Evolutionary conservation across 2,113 vertebrate genomes (phyloP), one percentile per base, ranked within the genome.

Genomic region (Smithornis capensis): DNA sequence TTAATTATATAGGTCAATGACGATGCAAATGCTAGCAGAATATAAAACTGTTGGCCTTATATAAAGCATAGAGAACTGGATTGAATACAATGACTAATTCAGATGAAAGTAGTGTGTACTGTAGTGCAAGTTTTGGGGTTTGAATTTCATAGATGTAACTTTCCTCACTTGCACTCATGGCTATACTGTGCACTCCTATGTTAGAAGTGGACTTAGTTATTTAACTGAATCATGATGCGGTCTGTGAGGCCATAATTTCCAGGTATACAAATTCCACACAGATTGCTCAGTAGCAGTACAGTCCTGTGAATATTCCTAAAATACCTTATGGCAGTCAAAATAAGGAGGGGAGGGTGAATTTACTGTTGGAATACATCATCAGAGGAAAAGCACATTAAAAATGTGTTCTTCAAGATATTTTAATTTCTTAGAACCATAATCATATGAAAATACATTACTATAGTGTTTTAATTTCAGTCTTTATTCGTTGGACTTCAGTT

Each of bases 1-100:
- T 96, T 96, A 95, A 94, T 74, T 83, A 78, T 94, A 83, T 95
- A 94, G 95, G 89, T 96, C 93, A 95, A 90, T 97, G 90, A 90
- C 76, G 87, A 91, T 91, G 83, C 75, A 82, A 80, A 80, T 91
- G 82, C 90, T 91, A 97, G 87, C 84, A 92, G 90, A 94, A 92
- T 90, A 80, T 91, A 53, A 90, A 95, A 65, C 59, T 87, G 35
- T 47, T 69, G 37, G 55, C 50, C 44, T 85, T 83, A 69, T 33
- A 50, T 73, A 94, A 89, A 91, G 35, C 21, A 29, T 5, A 74
- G 55, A 57, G 35, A 19, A 10, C 31, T 77, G 53, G 38, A 62
- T 77, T 10, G 7, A 82, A 59, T 76, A 27, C 65, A 85, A 16
- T 25, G 73, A 62, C 69, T 87, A 28, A 65, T 91, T 71, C 47